phyloP scores from a whole-genome alignment of 2,113 vertebrate genomes.

The Phodopus roborovskii region DNA sequence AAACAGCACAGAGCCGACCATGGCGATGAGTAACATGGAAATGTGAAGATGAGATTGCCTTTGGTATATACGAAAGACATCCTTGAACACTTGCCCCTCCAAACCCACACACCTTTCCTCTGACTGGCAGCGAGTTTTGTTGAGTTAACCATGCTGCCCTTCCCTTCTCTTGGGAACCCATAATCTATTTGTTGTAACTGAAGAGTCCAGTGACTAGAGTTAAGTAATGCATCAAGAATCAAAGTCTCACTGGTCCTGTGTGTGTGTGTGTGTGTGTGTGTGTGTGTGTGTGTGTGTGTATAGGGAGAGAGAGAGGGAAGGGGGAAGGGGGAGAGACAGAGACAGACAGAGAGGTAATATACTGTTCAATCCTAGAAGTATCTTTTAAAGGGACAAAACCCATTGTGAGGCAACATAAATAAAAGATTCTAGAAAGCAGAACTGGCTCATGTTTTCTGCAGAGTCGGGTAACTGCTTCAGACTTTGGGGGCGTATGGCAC shows the following conservation, averaged over 20 bases:
- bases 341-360: background rate
- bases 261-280: background rate
- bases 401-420: conserved; percentile 11
- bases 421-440: conserved; percentile 9
- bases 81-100: background rate
- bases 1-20: background rate
- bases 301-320: too few species aligned
- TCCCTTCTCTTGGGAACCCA: background rate
- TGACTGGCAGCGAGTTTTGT: background rate
- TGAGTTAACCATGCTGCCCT: background rate
- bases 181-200: background rate
- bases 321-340: background rate
- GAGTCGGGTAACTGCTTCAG: background rate
- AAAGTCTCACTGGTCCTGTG: background rate
- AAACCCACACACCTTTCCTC: background rate
- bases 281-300: too few species aligned
- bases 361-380: background rate
- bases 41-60: background rate
- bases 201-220: background rate
- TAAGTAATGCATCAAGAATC: background rate
- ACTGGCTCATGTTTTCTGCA: background rate
- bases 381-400: conserved; percentile 9
- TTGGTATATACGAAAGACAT: background rate
- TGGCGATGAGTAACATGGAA: background rate
- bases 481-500: background rate